These are phyloP conservation scores for Blera fallax DNA, from an alignment of 2,888 invertebrate genomes.

Conservation along the genomic window DNA sequence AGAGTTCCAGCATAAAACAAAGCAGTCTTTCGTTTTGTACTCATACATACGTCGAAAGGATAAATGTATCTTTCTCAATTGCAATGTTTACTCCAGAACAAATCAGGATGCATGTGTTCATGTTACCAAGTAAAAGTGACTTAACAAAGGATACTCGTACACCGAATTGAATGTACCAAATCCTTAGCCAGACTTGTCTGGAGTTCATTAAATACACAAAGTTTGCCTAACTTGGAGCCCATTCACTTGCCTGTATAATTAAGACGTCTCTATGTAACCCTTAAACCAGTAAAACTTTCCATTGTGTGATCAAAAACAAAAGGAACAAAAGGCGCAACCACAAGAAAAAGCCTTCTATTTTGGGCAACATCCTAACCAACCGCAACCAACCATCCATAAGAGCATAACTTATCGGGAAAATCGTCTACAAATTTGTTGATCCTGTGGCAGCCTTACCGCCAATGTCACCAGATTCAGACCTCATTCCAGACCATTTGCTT, in stretches of 20 bases:
- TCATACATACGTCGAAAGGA: too few relatives aligned
- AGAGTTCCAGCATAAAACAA: too few relatives aligned
- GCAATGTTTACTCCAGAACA: too few relatives aligned
- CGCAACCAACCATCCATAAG: conserved; percentile 22
- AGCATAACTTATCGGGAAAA: conserved; percentile 48
- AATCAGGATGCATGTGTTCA: too few relatives aligned
- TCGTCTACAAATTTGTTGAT: conserved; percentile 29
- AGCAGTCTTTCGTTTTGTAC: too few relatives aligned
- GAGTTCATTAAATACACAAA: neutral
- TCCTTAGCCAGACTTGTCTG: neutral
- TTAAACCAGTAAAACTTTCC: neutral
- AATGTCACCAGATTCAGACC: neutral
- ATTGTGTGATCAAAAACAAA: conserved; percentile 5
- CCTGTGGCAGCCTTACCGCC: neutral
- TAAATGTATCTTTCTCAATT: too few relatives aligned
- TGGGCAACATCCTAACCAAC: conserved; percentile 1
- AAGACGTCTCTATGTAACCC: conserved; percentile 6
- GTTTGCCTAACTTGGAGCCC: neutral
- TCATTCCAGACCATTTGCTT: conserved; percentile 34
- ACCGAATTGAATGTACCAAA: neutral
- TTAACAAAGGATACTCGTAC: neutral
- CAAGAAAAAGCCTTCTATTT: neutral
- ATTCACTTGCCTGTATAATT: conserved; percentile 6
- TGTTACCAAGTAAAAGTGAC: neutral
- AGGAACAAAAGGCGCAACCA: neutral